Conservation (phyloP, 2,888 invertebrate genomes). For the Malachius bipustulatus region DNA sequence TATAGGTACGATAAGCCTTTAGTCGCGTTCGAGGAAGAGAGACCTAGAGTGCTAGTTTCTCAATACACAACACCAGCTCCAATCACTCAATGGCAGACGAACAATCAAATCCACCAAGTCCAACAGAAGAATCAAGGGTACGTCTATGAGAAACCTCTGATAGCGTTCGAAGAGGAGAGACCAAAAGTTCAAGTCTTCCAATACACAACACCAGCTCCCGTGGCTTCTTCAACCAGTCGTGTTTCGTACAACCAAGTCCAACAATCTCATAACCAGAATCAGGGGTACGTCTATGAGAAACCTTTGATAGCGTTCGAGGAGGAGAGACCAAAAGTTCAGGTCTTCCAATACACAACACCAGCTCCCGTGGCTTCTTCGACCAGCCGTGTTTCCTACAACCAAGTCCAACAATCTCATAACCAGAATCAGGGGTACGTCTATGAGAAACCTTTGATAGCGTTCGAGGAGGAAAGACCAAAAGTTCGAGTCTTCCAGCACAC, state of each 20-base stretch:
- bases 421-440: conserved; percentile 5
- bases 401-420: conserved; percentile 4
- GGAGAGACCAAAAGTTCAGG: conserved; percentile 25
- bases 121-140: too few relatives aligned
- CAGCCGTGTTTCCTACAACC: too few relatives aligned
- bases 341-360: neutral
- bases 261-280: too few relatives aligned
- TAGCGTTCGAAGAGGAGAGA: conserved; percentile 8
- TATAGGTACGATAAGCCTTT: conserved; percentile 24
- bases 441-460: conserved; percentile 7
- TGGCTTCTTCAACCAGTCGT: conserved; percentile 4
- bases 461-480: conserved; percentile 26
- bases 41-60: neutral
- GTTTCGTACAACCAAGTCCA: too few relatives aligned
- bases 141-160: conserved; percentile 16
- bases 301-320: conserved; percentile 13
- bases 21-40: conserved; percentile 26
- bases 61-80: conserved; percentile 7
- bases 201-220: conserved; percentile 7
- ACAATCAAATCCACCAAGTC: too few relatives aligned
- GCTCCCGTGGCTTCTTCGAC: neutral
- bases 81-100: neutral
- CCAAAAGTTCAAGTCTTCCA: conserved; percentile 4
- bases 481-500: neutral
- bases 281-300: conserved; percentile 18